phyloP scores from a whole-genome alignment of 2,888 invertebrate genomes.

The Lepidochitona cinerea region DNA sequence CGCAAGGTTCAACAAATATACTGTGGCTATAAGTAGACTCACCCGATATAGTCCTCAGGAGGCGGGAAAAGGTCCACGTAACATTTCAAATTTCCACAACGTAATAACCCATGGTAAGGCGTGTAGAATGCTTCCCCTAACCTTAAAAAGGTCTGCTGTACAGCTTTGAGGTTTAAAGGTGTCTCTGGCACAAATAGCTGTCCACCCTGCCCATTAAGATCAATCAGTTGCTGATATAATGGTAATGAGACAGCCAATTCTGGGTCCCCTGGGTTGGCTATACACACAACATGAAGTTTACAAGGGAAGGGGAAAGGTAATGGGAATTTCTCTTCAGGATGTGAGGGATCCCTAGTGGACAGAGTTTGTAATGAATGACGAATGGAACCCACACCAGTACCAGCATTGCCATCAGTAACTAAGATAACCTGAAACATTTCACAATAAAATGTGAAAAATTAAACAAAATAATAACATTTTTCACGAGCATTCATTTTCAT shows the following conservation, averaged over 20 bases:
- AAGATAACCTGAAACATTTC: conserved; percentile 75
- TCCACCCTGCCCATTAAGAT: conserved; percentile 78
- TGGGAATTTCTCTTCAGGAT: conserved; percentile 74
- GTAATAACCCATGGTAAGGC: conserved; percentile 80
- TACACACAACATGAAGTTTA: conserved; percentile 77
- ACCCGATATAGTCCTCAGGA: conserved; percentile 74
- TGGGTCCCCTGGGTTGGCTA: conserved; percentile 68
- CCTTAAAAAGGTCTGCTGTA: conserved; percentile 77
- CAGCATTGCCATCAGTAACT: conserved; percentile 83
- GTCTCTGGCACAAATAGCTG: conserved; percentile 69
- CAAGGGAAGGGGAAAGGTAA: conserved; percentile 86
- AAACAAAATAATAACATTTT: no score
- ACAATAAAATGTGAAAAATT: neutral
- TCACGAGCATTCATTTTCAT: no score
- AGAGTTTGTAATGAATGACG: conserved; percentile 73
- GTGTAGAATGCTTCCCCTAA: conserved; percentile 82
- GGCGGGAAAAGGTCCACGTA: conserved; percentile 82
- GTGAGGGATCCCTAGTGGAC: conserved; percentile 31
- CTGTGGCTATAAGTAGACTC: conserved; percentile 18
- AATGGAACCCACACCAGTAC: conserved; percentile 79
- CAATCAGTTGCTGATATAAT: conserved; percentile 85
- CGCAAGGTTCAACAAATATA: neutral
- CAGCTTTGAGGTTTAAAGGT: conserved; percentile 60
- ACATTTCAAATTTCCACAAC: conserved; percentile 83
- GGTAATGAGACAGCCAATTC: conserved; percentile 76